phyloP scores from a whole-genome alignment of 2,888 invertebrate species.

The Cheilosia impressa region DNA sequence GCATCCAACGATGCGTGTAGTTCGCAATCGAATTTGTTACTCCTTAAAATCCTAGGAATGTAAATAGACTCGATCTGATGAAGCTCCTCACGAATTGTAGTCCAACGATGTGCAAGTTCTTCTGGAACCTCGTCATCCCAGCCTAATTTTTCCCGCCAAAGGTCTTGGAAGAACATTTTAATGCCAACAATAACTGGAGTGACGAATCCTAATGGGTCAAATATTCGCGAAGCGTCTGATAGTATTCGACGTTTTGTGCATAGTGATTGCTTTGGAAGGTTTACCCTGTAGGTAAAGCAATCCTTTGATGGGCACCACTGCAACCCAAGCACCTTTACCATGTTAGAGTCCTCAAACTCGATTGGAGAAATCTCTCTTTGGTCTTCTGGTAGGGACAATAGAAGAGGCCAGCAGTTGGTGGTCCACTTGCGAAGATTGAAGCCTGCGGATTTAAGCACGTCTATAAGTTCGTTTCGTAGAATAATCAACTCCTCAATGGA shows the following conservation, averaged over 20 bases:
- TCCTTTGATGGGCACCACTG: conserved; percentile 2
- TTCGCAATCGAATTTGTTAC: background rate
- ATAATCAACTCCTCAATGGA: conserved; percentile 11
- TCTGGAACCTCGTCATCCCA: conserved; percentile 26
- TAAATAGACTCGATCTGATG: background rate
- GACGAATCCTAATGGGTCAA: background rate
- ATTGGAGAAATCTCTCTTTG: background rate
- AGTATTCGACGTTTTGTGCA: background rate
- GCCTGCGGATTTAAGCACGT: background rate
- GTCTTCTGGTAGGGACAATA: background rate
- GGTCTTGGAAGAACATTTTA: background rate
- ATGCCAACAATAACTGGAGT: background rate
- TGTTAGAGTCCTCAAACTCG: conserved; percentile 11
- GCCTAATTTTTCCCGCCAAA: background rate
- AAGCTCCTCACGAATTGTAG: background rate
- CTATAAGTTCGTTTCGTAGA: background rate
- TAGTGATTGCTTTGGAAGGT: background rate
- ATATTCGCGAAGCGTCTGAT: background rate
- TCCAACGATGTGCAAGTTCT: conserved; percentile 11
- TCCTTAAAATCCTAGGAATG: background rate
- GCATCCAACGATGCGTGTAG: conserved; percentile 24
- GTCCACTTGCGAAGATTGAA: conserved; percentile 1
- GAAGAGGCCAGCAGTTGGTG: conserved; percentile 16
- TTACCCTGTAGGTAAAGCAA: background rate
- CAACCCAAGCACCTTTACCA: conserved; percentile 11